Percentiles rank a stretch among this genome's conserved stretches.
These are phyloP conservation scores for chimpanzee (Pan troglodytes) DNA, from an alignment of 2,113 vertebrate species.

Conservation along the genomic window NHGRI_mPanTro3-v2.1_pri NC_072411.2:50391001-50391500, in stretches of 20 bases:
- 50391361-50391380: neutral
- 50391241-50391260: constrained; percentile 81
- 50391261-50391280: neutral
- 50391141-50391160: neutral
- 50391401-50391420: neutral
- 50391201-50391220: neutral
- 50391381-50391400: neutral
- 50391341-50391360: neutral
- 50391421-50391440: neutral
- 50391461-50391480: neutral
- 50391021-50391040: neutral
- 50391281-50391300: constrained; percentile 39
- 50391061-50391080: neutral
- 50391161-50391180: neutral
- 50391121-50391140: neutral
- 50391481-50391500: neutral
- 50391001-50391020: neutral
- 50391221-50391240: neutral
- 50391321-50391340: neutral
- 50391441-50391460: neutral
- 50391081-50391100: neutral
- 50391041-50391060: neutral
- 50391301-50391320: constrained; percentile 44
- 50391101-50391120: neutral
- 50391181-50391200: neutral